Evolutionary conservation across 2,113 vertebrate genomes (phyloP).

Genomic region (Melanerpes formicivorus): DNA sequence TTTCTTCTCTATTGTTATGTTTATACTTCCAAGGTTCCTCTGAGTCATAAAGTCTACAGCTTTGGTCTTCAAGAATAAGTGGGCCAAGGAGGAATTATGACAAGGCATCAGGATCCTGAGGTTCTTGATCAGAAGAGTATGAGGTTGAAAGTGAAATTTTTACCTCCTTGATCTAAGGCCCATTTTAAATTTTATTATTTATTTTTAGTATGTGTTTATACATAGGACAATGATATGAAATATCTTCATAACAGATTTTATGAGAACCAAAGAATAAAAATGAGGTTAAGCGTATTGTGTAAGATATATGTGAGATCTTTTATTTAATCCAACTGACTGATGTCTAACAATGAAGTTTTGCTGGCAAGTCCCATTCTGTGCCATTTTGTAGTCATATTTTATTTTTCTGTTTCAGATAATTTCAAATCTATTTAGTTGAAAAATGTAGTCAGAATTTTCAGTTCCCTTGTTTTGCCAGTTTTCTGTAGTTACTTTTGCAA

Average conservation of each 20-base stretch:
- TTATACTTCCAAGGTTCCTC: neutral
- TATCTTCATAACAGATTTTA: neutral
- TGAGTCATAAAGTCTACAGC: neutral
- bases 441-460: neutral
- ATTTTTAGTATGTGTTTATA: neutral
- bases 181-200: neutral
- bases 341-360: neutral
- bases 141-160: neutral
- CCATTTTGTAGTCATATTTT: neutral
- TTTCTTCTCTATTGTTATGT: neutral
- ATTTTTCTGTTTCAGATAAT: neutral
- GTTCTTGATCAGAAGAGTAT: neutral
- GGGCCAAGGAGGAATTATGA: neutral
- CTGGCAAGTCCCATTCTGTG: neutral
- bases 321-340: neutral
- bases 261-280: neutral
- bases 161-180: neutral
- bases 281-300: neutral
- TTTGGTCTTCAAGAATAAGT: neutral
- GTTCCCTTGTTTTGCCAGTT: neutral
- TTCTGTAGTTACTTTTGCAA: neutral
- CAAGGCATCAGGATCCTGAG: neutral
- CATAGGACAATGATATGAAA: neutral
- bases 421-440: constrained; percentile 27
- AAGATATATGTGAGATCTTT: neutral